A percentile compares a stretch with the other conserved stretches of the same genome.
These are phyloP conservation scores for Macrophya annulata DNA, from an alignment of 2,888 invertebrate species.

Conservation along the genomic window DNA sequence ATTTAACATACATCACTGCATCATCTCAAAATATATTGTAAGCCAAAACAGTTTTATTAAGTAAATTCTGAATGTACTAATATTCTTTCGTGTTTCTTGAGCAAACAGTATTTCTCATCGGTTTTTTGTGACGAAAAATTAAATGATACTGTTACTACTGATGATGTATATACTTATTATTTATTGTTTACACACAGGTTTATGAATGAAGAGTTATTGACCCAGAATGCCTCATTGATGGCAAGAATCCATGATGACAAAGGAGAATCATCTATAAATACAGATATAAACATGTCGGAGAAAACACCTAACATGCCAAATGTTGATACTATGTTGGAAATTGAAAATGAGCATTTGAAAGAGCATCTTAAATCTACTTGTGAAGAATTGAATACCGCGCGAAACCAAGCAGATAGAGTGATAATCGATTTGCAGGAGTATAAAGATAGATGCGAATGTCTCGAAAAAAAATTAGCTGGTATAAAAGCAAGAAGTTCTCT, in stretches of 20 bases:
- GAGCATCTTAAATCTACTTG: conserved; percentile 3
- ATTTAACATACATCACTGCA: not conserved
- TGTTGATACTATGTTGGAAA: conserved; percentile 12
- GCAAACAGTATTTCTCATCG: too few species aligned
- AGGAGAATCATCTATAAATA: not conserved
- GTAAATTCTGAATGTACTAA: too few species aligned
- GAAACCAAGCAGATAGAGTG: not conserved
- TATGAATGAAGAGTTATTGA: conserved; percentile 42
- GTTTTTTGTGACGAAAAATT: too few species aligned
- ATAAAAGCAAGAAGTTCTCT: not conserved
- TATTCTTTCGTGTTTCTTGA: too few species aligned
- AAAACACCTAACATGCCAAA: not conserved
- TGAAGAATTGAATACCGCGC: conserved; percentile 11
- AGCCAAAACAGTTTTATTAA: too few species aligned
- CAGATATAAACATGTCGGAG: not conserved
- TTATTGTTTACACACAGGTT: conserved; percentile 16
- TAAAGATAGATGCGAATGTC: not conserved
- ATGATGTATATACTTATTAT: not conserved
- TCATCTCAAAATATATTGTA: too few species aligned
- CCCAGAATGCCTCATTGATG: conserved; percentile 29
- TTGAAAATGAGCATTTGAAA: conserved; percentile 36
- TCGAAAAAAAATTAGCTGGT: not conserved
- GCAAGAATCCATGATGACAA: conserved; percentile 25
- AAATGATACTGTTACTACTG: too few species aligned
- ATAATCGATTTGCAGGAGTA: not conserved